phyloP scores from a whole-genome alignment of 2,797 vertebrate species.

The Eutrigla gurnardus region DNA sequence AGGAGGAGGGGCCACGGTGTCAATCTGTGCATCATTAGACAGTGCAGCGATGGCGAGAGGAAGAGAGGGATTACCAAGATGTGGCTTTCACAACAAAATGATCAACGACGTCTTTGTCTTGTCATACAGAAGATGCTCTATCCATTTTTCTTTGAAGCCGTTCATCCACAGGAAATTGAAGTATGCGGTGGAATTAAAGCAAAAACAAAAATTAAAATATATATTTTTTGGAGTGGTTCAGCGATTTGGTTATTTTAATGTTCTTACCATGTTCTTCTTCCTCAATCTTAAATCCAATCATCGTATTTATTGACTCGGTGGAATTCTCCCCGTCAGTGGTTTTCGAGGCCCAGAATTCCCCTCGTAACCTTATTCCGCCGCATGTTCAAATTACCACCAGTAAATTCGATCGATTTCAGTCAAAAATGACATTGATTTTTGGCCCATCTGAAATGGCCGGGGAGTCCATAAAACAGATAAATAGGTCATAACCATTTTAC shows the following conservation, averaged over 20 bases:
- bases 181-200: constrained; percentile 30
- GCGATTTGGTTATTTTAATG: constrained; percentile 7
- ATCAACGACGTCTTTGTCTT: constrained; percentile 77
- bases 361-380: constrained; percentile 28
- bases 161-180: constrained; percentile 37
- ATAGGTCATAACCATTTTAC: constrained; percentile 87
- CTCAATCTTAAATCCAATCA: constrained; percentile 28
- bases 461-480: constrained; percentile 87
- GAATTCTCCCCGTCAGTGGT: constrained; percentile 47
- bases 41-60: constrained; percentile 67
- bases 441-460: constrained; percentile 76
- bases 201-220: not conserved
- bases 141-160: constrained; percentile 50
- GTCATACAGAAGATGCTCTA: constrained; percentile 56
- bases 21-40: constrained; percentile 85
- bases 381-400: constrained; percentile 74
- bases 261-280: constrained; percentile 3
- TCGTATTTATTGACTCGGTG: constrained; percentile 39
- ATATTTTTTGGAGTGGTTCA: not conserved
- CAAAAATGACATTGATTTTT: constrained; percentile 82
- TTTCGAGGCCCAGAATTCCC: constrained; percentile 44
- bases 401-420: constrained; percentile 80
- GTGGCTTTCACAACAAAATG: constrained; percentile 76
- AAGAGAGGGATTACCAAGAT: constrained; percentile 79
- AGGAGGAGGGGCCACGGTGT: constrained; percentile 71